These are phyloP conservation scores for Arizona elegans DNA, from an alignment of 2,113 vertebrate species.

Conservation along the genomic window DNA sequence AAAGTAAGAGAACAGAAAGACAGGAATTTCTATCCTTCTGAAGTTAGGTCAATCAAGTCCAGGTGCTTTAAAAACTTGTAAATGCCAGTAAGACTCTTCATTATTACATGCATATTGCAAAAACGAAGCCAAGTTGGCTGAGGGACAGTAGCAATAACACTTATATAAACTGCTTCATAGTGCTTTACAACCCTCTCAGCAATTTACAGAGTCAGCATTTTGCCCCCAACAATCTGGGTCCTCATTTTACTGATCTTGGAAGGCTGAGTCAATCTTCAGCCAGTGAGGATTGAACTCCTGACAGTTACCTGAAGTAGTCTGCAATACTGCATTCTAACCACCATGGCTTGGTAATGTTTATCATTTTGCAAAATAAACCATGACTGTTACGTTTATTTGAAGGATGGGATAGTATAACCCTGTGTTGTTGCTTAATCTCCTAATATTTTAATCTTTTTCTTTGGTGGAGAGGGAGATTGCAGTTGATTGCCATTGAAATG, in stretches of 20 bases:
- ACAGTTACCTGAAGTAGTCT: too few relatives aligned
- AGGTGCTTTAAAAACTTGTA: background rate
- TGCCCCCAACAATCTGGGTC: too few relatives aligned
- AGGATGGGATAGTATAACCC: background rate
- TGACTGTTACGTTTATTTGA: background rate
- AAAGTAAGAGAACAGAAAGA: background rate
- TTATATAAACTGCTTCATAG: too few relatives aligned
- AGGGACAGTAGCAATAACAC: background rate
- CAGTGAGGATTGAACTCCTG: too few relatives aligned
- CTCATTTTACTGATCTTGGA: too few relatives aligned
- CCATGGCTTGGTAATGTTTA: background rate
- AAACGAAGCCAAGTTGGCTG: background rate
- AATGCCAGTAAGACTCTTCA: background rate
- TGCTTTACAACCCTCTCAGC: too few relatives aligned
- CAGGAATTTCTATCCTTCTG: background rate
- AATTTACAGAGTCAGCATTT: too few relatives aligned
- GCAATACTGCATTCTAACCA: too few relatives aligned
- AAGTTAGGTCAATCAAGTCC: background rate
- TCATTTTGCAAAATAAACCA: background rate
- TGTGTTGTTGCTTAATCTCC: background rate
- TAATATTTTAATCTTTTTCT: background rate
- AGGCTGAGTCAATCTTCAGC: too few relatives aligned
- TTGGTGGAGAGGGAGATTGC: background rate
- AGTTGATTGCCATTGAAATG: background rate
- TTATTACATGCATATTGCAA: background rate